Base-by-base conservation (phyloP, 2,113 vertebrate species). In the Arothron firmamentum region DNA sequence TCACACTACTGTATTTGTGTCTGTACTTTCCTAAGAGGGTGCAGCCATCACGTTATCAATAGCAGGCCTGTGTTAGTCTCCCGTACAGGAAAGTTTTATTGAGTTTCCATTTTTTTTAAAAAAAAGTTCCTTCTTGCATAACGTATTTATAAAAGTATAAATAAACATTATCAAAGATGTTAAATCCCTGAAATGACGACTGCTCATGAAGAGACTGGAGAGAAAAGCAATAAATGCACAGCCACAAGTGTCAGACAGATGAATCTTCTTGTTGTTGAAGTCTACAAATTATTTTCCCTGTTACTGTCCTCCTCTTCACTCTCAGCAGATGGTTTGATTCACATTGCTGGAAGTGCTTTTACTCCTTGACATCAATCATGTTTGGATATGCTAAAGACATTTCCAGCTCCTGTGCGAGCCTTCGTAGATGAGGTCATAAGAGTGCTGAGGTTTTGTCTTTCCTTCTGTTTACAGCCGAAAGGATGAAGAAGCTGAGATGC, bases 1-100 rank as follows among this genome's bases (percentile, higher is more conserved):
- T 63, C 73, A 84, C 83, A 84, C 81, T 84, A 73, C 79, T 74
- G 76, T 77, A 62, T 76, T 42, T 82, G 75, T 84, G 72, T 65
- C 59, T 73, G 25, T 28, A 48, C 10, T 2, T 65, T 3, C 19
- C 71, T 60, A 3, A 67, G 60, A 53, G 58, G 62, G 46, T n/a
- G 17, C n/a, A 54, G 52, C 62, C 51, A 56, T 58, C 42, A 38
- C 2, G 38, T 56, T 51, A 72, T 84, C 84, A 86, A 86, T 74
- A 82, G 86, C 59, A 65, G 72, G 61, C 47, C 59, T 87, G 57
- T 88, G 70, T 66, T 48, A 47, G 49, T 19, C 2, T 28, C 14
- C 53, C 9, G 20, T 7, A 6, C 19, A 50, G 62, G 38, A 2
- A 71, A 19, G 28, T 65, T 64, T 54, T 1, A 17, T 42, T 23